Evolutionary conservation across 2,888 invertebrate genomes (phyloP), one percentile per base, ranked within the genome.

Genomic region (Limnephilus rhombicus): DNA sequence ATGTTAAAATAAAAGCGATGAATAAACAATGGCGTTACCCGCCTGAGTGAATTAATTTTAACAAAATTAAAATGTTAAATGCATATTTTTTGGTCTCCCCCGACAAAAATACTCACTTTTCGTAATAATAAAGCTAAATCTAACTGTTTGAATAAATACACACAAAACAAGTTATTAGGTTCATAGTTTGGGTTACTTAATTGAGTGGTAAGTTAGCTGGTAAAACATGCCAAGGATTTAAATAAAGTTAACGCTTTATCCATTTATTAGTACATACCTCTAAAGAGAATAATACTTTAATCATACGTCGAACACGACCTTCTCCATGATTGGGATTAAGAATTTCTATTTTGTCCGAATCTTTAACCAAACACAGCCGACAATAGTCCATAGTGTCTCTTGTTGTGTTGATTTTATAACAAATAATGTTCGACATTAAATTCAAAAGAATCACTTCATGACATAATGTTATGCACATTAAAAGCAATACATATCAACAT

Each of bases 291-390:
- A 80, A 81, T 89, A 81, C n/a, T 41, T 41, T 34, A 37, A 81
- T 81, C 81, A 81, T 89, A 15, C 37, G 41, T n/a, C 12, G 41
- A 41, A 89, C 7, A n/a, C 18, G 34, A n/a, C 31, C 18, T 89
- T 80, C 41, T 45, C 15, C 34, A 41, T 15, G 7, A 18, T 81
- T 24, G 5, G 18, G n/a, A 24, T 80, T 45, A 29, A 81, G 34
- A 89, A 89, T 89, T 37, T 45, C 68, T 9, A 37, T 41, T 81
- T 80, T 89, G 18, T 89, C 68, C 24, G 80, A 89, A 89, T 80
- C 80, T 29, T 29, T 34, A 89, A 31, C n/a, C 68, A 91, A 68
- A 82, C 91, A 91, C 3, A 91, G 31, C 49, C 91, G 82, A 82
- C 91, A 91, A 24, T 45, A 80, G 18, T 85, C 45, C 83, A 80